phyloP scores from a whole-genome alignment of 2,888 invertebrate species.

The Nysson spinosus region DNA sequence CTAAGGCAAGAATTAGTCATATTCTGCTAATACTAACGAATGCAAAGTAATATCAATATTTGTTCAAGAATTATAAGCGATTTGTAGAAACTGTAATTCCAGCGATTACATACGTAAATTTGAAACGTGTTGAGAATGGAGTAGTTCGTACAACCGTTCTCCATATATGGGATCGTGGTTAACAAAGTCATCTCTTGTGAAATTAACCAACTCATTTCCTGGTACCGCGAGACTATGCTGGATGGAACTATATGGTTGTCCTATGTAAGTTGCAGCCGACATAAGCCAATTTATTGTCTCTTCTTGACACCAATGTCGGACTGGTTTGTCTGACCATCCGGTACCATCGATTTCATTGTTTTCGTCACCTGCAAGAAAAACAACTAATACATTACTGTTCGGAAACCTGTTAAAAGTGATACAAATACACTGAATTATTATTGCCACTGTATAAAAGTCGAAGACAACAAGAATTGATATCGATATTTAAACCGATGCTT shows the following conservation, averaged over 20 bases:
- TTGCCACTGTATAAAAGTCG: too few relatives aligned
- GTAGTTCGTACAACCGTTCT: slow-evolving; percentile 67
- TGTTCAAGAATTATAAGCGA: slow-evolving; percentile 3
- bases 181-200: slow-evolving; percentile 68
- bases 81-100: background rate
- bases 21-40: too few relatives aligned
- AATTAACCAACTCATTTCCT: slow-evolving; percentile 65
- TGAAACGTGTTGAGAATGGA: slow-evolving; percentile 66
- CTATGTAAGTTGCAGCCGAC: slow-evolving; percentile 68
- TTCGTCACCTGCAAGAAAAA: slow-evolving; percentile 60
- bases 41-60: background rate
- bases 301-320: slow-evolving; percentile 80
- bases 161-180: slow-evolving; percentile 70
- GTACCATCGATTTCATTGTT: slow-evolving; percentile 64
- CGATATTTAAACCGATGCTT: too few relatives aligned
- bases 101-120: slow-evolving; percentile 61
- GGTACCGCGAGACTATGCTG: slow-evolving; percentile 69
- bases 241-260: slow-evolving; percentile 68
- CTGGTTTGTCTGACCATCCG: slow-evolving; percentile 80
- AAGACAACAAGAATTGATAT: too few relatives aligned
- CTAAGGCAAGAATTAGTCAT: too few relatives aligned
- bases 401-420: background rate
- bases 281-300: slow-evolving; percentile 80
- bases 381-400: background rate
- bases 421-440: too few relatives aligned